Percentiles rank a stretch among this genome's conserved stretches.
These are phyloP conservation scores for Drosophila kurseongensis DNA, from an alignment of 1,140 invertebrate genomes.

Conservation along the genomic window DNA sequence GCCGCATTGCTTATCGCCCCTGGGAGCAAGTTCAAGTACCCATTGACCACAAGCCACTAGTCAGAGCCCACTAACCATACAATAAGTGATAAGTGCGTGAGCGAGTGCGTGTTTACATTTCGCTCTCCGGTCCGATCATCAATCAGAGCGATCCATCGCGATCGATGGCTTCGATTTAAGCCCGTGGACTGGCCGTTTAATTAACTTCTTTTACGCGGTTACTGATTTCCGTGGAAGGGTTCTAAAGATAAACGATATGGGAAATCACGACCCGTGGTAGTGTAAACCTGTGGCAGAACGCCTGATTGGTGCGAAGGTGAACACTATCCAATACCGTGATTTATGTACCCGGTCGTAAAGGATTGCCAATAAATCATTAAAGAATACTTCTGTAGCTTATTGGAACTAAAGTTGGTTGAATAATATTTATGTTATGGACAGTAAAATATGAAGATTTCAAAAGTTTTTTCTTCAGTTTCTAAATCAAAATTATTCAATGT, in stretches of 20 bases:
- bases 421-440: no score
- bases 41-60: conserved; percentile 16
- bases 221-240: conserved; percentile 24
- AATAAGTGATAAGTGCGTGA: conserved; percentile 31
- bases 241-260: conserved; percentile 40
- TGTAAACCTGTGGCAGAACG: conserved; percentile 18
- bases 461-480: no score
- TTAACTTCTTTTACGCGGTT: conserved; percentile 30
- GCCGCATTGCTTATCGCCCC: conserved; percentile 52
- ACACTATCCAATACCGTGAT: conserved; percentile 31
- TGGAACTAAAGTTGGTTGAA: no score
- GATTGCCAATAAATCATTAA: background rate
- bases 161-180: conserved; percentile 20
- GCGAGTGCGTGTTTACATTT: conserved; percentile 56
- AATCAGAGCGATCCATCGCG: conserved; percentile 21
- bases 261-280: conserved; percentile 45
- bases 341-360: conserved; percentile 11
- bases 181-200: conserved; percentile 18
- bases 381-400: background rate
- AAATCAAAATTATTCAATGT: no score
- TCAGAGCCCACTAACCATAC: background rate
- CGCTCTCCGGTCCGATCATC: conserved; percentile 18
- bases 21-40: conserved; percentile 61
- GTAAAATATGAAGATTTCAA: no score
- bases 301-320: conserved; percentile 36